phyloP scores from a whole-genome alignment of 2,113 vertebrate genomes.

The Fulica atra region DNA sequence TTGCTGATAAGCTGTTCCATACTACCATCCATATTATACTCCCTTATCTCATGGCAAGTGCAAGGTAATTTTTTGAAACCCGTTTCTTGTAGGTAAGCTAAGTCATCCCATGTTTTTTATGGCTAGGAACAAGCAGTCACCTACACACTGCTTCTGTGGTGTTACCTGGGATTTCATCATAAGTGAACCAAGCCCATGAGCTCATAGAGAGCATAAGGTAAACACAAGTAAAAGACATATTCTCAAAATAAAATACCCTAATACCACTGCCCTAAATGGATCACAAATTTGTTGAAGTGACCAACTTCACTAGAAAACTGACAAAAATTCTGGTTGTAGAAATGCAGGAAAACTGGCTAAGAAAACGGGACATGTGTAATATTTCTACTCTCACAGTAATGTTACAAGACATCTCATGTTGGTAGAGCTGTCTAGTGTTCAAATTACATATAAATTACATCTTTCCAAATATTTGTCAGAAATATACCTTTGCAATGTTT shows the following conservation, averaged over 20 bases:
- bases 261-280: not conserved
- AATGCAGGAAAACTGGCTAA: not conserved
- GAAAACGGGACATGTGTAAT: not conserved
- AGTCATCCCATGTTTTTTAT: not conserved
- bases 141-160: not conserved
- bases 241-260: not conserved
- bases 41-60: not conserved
- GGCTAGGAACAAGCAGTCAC: not conserved
- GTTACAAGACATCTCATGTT: not conserved
- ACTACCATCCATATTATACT: not conserved
- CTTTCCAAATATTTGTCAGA: not conserved
- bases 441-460: slow-evolving; percentile 29
- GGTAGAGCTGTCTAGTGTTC: not conserved
- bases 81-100: not conserved
- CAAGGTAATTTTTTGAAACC: not conserved
- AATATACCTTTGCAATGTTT: not conserved
- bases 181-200: not conserved
- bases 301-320: not conserved
- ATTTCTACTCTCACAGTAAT: not conserved
- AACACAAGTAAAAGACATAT: not conserved
- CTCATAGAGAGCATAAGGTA: not conserved
- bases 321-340: not conserved
- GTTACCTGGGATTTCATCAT: not conserved
- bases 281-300: not conserved
- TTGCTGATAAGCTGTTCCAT: not conserved